A percentile compares a stretch with the other conserved stretches of the same genome.
Evolutionary conservation across 2,797 vertebrate species (phyloP).

Genomic region (Acanthopagrus latus): DNA sequence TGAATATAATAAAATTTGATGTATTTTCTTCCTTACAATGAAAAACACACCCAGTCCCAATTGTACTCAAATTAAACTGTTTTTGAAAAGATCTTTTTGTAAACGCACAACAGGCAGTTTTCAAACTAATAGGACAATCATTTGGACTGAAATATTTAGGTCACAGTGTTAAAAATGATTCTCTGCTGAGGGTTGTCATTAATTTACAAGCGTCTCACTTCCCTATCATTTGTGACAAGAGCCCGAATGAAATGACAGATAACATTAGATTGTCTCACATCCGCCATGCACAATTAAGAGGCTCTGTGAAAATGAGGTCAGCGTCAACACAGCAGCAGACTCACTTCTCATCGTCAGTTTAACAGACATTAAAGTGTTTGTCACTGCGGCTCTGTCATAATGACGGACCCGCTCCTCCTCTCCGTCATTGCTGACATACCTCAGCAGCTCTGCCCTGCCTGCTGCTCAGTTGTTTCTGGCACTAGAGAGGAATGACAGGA

Average conservation of each 20-base stretch:
- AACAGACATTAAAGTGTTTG: constrained; percentile 19
- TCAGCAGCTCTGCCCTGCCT: constrained; percentile 60
- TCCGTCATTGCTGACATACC: constrained; percentile 76
- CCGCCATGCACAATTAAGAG: not conserved
- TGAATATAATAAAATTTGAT: not conserved
- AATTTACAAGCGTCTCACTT: not conserved
- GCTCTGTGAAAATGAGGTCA: not conserved
- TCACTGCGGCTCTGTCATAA: constrained; percentile 35
- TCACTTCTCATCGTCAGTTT: constrained; percentile 3
- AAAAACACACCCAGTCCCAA: not conserved
- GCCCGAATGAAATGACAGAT: not conserved
- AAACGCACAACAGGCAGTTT: not conserved
- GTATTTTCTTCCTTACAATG: not conserved
- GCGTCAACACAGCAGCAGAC: constrained; percentile 5
- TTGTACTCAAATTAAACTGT: not conserved
- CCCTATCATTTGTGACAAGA: not conserved
- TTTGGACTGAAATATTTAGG: not conserved
- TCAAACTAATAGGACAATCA: not conserved
- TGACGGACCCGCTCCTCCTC: constrained; percentile 59
- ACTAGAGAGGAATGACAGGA: constrained; percentile 46
- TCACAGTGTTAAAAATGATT: not conserved
- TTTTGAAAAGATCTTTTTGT: not conserved
- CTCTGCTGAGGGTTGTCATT: not conserved
- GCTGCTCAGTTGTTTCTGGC: constrained; percentile 54
- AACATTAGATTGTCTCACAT: not conserved